phyloP scores from a whole-genome alignment of 2,888 invertebrate species.

The Dolichopus griseipennis region DNA sequence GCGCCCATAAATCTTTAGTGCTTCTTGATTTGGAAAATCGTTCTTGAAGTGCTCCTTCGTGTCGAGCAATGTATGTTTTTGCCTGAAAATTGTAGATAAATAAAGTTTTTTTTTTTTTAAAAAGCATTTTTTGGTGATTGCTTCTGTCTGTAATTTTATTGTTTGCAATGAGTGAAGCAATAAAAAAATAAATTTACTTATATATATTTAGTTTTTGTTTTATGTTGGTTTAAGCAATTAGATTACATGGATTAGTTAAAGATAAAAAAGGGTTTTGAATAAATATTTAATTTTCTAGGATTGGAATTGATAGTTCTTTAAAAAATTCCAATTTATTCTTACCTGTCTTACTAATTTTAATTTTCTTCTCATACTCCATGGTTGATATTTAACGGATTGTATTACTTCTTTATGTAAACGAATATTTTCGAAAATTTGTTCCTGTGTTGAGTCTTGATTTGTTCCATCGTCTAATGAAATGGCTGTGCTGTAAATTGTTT shows the following conservation, averaged over 20 bases:
- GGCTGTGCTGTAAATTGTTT: slow-evolving; percentile 54
- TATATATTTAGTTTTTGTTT: too few species aligned
- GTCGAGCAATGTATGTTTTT: slow-evolving; percentile 76
- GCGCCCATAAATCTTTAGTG: slow-evolving; percentile 73
- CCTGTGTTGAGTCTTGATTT: slow-evolving; percentile 59
- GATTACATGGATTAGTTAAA: too few species aligned
- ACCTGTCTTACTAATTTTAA: slow-evolving; percentile 68
- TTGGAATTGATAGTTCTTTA: too few species aligned
- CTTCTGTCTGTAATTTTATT: too few species aligned
- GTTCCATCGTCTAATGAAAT: slow-evolving; percentile 66
- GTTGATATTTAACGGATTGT: slow-evolving; percentile 75
- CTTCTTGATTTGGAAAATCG: slow-evolving; percentile 80
- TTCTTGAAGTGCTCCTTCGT: slow-evolving; percentile 84
- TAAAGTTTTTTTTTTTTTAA: slow-evolving; percentile 14
- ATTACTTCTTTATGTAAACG: slow-evolving; percentile 86
- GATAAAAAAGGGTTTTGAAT: too few species aligned
- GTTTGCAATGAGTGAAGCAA: too few species aligned
- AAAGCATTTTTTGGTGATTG: too few species aligned
- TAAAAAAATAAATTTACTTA: slow-evolving; percentile 12
- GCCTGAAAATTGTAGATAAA: slow-evolving; percentile 47
- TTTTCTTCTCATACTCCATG: slow-evolving; percentile 74
- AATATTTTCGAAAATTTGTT: slow-evolving; percentile 84
- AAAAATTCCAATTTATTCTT: slow-evolving; percentile 16
- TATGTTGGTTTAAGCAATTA: too few species aligned
- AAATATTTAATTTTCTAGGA: too few species aligned